Base-by-base conservation (phyloP, 1,140 invertebrate genomes). In the Rhyacophila brunnea region DNA sequence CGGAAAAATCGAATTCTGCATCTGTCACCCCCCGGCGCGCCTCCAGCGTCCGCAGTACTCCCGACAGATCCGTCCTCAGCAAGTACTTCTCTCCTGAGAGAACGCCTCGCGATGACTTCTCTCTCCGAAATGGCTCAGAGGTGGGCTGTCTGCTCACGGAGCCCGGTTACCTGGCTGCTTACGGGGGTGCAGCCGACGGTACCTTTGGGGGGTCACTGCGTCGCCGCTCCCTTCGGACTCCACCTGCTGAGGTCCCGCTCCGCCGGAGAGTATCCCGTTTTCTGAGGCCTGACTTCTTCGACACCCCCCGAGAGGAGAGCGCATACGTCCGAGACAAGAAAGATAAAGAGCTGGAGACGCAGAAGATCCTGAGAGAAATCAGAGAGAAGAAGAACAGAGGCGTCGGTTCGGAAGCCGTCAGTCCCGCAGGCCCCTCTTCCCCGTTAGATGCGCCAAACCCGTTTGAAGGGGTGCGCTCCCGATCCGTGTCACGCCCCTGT, bases 201-300 rank as follows among this genome's bases (percentile, higher is more conserved):
- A 64, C 68, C 10, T 58, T 10, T 55, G 51, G 57, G 42, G 58
- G 53, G 7, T 70, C 62, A 64, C 68, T 78, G 38, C 72, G 74
- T 47, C 74, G 77, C 45, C 75, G 77, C 56, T 75, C 76, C 14
- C 66, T 77, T 50, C 62, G 71, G 43, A 62, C 71, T 9, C 60
- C 68, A 9, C 67, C 64, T 10, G 73, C 72, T 34, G 70, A 71
- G 34, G 74, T 73, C 18, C 72, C 72, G 19, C 81, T 80, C 57
- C 80, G 83, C 19, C 80, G 83, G 19, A 77, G 84, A 54, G 82
- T 88, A 36, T 90, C 88, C 10, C 77, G 88, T 58, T 90, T 90
- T 69, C 70, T 90, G 47, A 76, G 89, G 9, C 87, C 89, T 0
- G 89, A 91, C 68, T 91, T 91, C 68, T 91, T 87, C 65, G 89